Percentiles rank a stretch among this genome's conserved stretches.
Conservation (phyloP, 2,797 vertebrate species). For the Darevskia mixta region DNA sequence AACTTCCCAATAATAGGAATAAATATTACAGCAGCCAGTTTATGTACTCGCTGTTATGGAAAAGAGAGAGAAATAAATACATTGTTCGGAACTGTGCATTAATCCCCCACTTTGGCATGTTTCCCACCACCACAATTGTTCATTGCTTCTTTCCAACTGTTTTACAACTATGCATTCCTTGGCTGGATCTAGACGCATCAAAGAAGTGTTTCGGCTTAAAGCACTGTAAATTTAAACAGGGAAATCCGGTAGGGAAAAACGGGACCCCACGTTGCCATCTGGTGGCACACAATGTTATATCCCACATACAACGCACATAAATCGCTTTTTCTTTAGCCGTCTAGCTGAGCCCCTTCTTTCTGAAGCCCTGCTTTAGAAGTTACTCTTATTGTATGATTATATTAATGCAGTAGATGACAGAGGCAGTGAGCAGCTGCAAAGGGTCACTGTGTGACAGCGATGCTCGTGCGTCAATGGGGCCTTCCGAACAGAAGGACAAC, state of each 20-base stretch:
- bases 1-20: conserved; percentile 73
- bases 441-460: conserved; percentile 58
- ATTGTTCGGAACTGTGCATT: conserved; percentile 60
- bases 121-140: conserved; percentile 63
- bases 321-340: too few relatives aligned
- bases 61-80: conserved; percentile 62
- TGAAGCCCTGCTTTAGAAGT: conserved; percentile 56
- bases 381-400: conserved; percentile 34
- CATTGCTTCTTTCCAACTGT: conserved; percentile 43
- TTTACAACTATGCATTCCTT: too few relatives aligned
- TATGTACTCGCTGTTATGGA: conserved; percentile 64
- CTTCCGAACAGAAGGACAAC: conserved; percentile 10
- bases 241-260: too few relatives aligned
- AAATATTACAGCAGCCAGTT: conserved; percentile 74
- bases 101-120: conserved; percentile 60
- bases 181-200: too few relatives aligned
- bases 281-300: too few relatives aligned
- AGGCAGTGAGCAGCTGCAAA: conserved; percentile 48
- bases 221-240: too few relatives aligned
- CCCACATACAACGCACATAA: too few relatives aligned
- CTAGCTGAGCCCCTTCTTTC: conserved; percentile 32
- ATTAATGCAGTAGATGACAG: conserved; percentile 53
- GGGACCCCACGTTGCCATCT: too few relatives aligned
- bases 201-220: too few relatives aligned
- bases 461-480: neutral